Evolutionary conservation across 2,113 vertebrate genomes (phyloP), one percentile per base, ranked within the genome.

Genomic region (Carettochelys insculpta): DNA sequence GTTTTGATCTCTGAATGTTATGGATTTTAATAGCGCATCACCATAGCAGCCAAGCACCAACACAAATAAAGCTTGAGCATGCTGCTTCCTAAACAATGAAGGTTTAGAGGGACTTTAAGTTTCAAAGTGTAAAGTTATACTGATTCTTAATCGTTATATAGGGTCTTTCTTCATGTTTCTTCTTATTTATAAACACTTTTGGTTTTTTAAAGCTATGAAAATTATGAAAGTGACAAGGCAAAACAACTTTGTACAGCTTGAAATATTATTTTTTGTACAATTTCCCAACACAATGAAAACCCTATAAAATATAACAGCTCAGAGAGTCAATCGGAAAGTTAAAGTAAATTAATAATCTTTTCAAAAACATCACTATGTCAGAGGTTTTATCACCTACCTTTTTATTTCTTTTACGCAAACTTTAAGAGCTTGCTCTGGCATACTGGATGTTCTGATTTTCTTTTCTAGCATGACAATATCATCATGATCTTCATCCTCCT

Each of bases 331-430:
- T 13, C 31, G 6, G 41, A 81, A 11, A 45, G 58, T 43, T 5
- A 45, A 73, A 89, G 56, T 58, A 56, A 80, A 48, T 11, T 29
- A 58, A 88, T 2, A 13, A 48, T 61, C 10, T 7, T 20, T 1
- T 80, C 17, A n/a, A 91, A 90, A 27, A 82, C 90, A 50, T 2
- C 1, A 38, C 11, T 54, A 53, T 25, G 65, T 77, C 12, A 43
- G 78, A 93, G 9, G 34, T 22, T 34, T 34, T 43, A 52, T 20
- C 17, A 91, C 92, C 77, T 92, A 99, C 99, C 99, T 98, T 96
- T 99, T 99, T 11, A 99, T 97, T 95, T 99, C 99, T 91, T 99
- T 99, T 56, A 99, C 89, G 87, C 99, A 99, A 94, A 99, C 98
- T 96, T 96, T 98, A 68, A 99, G 97, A 10, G 99, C 99, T 85